These are phyloP conservation scores for Polietes domitor DNA, from an alignment of 2,888 invertebrate genomes.

Conservation along the genomic window DNA sequence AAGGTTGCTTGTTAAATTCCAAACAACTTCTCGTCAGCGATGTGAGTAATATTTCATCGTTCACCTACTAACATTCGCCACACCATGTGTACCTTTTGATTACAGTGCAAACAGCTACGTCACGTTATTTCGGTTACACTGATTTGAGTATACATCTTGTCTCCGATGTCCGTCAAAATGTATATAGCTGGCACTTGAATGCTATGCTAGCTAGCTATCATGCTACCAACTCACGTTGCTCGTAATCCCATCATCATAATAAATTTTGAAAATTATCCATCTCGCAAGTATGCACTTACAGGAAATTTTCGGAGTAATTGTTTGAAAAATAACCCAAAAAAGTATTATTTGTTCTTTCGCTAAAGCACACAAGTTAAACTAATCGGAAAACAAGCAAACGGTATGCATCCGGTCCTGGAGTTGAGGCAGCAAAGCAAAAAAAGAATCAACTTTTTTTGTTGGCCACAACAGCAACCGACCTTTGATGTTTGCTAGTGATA, in stretches of 20 bases:
- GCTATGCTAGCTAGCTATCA: conserved; percentile 8
- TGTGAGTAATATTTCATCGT: too few species aligned
- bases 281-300: conserved; percentile 63
- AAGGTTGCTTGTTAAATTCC: too few species aligned
- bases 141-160: background rate
- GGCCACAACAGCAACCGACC: conserved; percentile 57
- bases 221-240: conserved; percentile 59
- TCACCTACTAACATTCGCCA: too few species aligned
- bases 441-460: conserved; percentile 39
- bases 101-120: too few species aligned
- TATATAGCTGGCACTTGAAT: too few species aligned
- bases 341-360: conserved; percentile 57
- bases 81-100: too few species aligned
- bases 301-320: conserved; percentile 67
- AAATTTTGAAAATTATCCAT: conserved; percentile 66
- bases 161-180: background rate
- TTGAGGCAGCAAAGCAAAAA: conserved; percentile 40
- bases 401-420: conserved; percentile 59
- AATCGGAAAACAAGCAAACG: conserved; percentile 67
- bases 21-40: too few species aligned
- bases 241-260: conserved; percentile 64
- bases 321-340: conserved; percentile 64
- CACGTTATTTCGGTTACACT: too few species aligned
- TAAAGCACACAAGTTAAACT: conserved; percentile 66
- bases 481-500: conserved; percentile 59